These are phyloP conservation scores for Campoletis sonorensis DNA, from an alignment of 1,140 invertebrate species.

Conservation along the genomic window DNA sequence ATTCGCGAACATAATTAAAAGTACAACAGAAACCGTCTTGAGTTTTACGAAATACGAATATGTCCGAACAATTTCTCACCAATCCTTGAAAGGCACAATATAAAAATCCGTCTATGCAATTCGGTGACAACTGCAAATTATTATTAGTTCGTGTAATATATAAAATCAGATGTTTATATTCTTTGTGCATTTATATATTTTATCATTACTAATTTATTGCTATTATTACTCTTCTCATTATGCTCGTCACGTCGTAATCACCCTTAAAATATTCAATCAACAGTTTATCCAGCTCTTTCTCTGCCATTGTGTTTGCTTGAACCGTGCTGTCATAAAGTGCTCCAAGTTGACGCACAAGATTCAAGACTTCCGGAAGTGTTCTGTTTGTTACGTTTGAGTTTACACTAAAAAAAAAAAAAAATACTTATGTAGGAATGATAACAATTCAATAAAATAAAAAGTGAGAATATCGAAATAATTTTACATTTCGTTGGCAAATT, in stretches of 20 bases:
- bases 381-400: background rate
- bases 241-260: slow-evolving; percentile 32
- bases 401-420: background rate
- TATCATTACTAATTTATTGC: background rate
- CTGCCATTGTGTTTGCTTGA: background rate
- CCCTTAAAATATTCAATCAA: slow-evolving; percentile 12
- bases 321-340: background rate
- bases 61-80: slow-evolving; percentile 67
- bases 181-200: background rate
- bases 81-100: slow-evolving; percentile 74
- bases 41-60: slow-evolving; percentile 76
- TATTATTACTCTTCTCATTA: slow-evolving; percentile 30
- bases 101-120: slow-evolving; percentile 74
- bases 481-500: slow-evolving; percentile 61
- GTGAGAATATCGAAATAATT: slow-evolving; percentile 13
- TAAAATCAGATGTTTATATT: too few relatives aligned
- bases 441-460: background rate
- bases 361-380: background rate
- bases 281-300: slow-evolving; percentile 26
- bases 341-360: slow-evolving; percentile 12
- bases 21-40: slow-evolving; percentile 79
- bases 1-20: slow-evolving; percentile 76
- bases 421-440: background rate
- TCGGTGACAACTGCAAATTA: slow-evolving; percentile 74
- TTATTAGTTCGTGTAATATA: background rate